Conservation (phyloP, 2,113 vertebrate genomes). For the Coreoperca whiteheadi region DNA sequence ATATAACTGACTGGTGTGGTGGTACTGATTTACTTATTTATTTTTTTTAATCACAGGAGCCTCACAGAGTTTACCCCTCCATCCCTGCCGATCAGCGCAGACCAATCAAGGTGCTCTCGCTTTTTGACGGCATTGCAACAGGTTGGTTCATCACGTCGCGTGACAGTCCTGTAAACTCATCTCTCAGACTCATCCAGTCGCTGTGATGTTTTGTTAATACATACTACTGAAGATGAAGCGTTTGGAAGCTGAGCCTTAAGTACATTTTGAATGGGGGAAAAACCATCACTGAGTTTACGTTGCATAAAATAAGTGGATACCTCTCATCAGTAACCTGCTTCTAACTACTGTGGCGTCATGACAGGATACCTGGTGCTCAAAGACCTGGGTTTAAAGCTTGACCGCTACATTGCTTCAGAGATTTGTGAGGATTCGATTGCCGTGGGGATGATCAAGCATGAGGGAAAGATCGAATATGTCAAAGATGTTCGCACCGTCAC, state of each 20-base stretch:
- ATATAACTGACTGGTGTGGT: neutral
- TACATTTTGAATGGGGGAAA: neutral
- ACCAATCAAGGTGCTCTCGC: conserved; percentile 91
- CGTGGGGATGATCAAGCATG: conserved; percentile 88
- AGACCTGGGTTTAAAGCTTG: conserved; percentile 93
- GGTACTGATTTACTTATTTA: neutral
- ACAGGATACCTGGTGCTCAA: conserved; percentile 93
- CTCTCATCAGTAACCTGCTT: neutral
- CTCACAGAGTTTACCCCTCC: conserved; percentile 92
- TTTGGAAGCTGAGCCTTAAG: conserved; percentile 6
- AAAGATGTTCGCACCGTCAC: conserved; percentile 92
- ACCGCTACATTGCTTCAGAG: conserved; percentile 93
- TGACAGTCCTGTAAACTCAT: neutral
- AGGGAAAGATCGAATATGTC: conserved; percentile 92
- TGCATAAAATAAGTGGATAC: neutral
- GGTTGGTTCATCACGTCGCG: conserved; percentile 79
- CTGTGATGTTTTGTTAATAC: neutral
- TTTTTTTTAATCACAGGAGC: conserved; percentile 82
- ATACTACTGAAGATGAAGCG: neutral
- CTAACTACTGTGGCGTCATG: neutral
- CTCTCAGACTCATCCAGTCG: neutral
- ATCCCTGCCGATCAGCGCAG: conserved; percentile 87
- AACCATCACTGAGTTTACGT: too few relatives aligned
- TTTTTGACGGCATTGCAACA: conserved; percentile 96
- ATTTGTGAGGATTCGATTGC: conserved; percentile 92